phyloP scores from a whole-genome alignment of 2,888 invertebrate genomes.

The Empis stercorea region DNA sequence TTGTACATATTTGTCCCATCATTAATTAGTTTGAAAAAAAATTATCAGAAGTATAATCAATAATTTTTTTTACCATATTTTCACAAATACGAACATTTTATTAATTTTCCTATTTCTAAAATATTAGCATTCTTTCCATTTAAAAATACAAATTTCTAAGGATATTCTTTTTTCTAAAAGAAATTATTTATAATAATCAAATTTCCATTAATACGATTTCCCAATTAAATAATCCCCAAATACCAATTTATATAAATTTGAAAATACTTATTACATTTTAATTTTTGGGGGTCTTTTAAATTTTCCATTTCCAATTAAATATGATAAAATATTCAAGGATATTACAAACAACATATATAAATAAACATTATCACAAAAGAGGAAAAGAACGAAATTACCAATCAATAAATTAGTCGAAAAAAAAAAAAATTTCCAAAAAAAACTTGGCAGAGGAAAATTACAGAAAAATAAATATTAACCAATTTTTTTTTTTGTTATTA shows the following conservation, averaged over 20 bases:
- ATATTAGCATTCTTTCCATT: no score
- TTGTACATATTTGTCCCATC: no score
- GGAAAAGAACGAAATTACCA: conserved; percentile 12
- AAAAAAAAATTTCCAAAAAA: neutral
- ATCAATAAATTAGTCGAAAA: conserved; percentile 12
- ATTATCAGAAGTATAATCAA: no score
- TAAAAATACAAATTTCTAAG: no score
- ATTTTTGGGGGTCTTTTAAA: neutral
- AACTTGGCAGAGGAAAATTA: neutral
- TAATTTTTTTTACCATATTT: no score
- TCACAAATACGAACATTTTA: no score
- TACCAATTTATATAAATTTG: neutral
- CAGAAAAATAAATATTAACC: neutral
- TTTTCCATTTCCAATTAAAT: neutral
- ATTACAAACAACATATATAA: neutral
- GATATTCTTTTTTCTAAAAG: no score
- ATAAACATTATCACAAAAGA: neutral
- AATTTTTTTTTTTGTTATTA: neutral
- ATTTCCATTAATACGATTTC: conserved; percentile 9
- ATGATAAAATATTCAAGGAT: neutral
- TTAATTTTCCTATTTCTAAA: no score
- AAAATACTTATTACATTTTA: neutral
- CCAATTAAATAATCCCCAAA: neutral
- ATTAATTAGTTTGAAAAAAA: no score
- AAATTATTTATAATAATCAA: conserved; percentile 6